Conservation (phyloP, 2,797 vertebrate species). For the Artibeus lituratus region DNA sequence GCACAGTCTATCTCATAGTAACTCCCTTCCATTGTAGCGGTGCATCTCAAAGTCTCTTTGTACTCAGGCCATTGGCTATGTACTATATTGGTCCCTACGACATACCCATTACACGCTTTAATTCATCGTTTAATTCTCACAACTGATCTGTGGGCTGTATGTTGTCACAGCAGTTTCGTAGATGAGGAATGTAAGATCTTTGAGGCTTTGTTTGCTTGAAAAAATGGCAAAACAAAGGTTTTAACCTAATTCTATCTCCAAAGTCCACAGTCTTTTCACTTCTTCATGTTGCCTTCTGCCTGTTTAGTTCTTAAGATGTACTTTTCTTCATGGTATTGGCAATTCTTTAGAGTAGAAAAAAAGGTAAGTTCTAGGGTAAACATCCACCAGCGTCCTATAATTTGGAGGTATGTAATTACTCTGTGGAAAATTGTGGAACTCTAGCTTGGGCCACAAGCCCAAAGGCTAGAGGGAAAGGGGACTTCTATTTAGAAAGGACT, state of each 20-base stretch:
- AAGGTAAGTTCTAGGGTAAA: neutral
- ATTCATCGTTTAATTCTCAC: constrained; percentile 14
- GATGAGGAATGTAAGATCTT: neutral
- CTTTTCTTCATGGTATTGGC: neutral
- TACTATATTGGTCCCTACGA: neutral
- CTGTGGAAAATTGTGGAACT: neutral
- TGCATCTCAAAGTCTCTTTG: constrained; percentile 16
- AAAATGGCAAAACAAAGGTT: neutral
- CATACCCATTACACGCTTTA: neutral
- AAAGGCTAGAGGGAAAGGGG: neutral
- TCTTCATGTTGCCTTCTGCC: neutral
- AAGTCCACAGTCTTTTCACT: neutral
- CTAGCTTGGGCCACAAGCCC: neutral
- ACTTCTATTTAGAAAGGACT: neutral
- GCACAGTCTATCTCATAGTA: neutral
- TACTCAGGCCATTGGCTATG: neutral
- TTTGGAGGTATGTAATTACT: neutral
- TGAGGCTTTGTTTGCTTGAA: neutral
- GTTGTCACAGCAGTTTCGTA: neutral
- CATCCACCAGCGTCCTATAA: neutral
- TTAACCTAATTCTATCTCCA: neutral
- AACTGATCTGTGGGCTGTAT: neutral
- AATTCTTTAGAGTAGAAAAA: neutral
- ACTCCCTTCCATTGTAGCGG: constrained; percentile 13
- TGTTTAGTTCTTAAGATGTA: neutral